Evolutionary conservation across 2,797 vertebrate genomes (phyloP), one percentile per base, ranked within the genome.

Genomic region (Coracias cyanogaster): DNA sequence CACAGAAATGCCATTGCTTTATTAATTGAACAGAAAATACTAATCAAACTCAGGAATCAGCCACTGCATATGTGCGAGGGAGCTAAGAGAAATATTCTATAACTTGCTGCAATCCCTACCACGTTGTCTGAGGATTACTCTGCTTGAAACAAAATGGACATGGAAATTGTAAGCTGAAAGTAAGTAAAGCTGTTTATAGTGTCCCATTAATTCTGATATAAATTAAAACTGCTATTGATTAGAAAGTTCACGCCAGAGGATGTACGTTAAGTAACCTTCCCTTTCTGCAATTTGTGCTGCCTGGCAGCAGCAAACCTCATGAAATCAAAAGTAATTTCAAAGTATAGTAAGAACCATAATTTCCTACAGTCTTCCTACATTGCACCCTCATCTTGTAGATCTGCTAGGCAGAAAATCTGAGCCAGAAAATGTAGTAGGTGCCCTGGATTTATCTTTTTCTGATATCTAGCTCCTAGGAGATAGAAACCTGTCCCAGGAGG

Each of bases 21-120:
- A 71, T 21, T 90, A 92, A 91, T 35, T 89, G 67, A 89, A 92
- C 45, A 61, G 21, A 86, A 95, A 78, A 49, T 65, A 71, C 19
- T 41, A 82, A 61, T 55, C 54, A 33, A 73, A 82, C 10, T 69
- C 64, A 62, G n/a, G 33, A 92, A 70, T 15, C 26, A 82, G 54
- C 9, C 18, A 46, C 37, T 48, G 35, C 7, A 7, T 43, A 29
- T 46, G 7, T 18, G 41, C 83, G 14, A 81, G 8, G 31, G 6
- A 86, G 19, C 17, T 41, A 60, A 86, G 12, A 57, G 15, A 67
- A 82, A 16, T 57, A 54, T 65, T 92, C 77, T 82, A 28, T 58
- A 79, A 76, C 39, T 55, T 71, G 22, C 18, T 74, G 28, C 13
- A 70, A 55, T 66, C 26, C 10, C 66, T 78, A 28, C 18, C 39